Evolutionary conservation across 2,113 vertebrate genomes (phyloP).

Genomic region (Manacus vitellinus): DNA sequence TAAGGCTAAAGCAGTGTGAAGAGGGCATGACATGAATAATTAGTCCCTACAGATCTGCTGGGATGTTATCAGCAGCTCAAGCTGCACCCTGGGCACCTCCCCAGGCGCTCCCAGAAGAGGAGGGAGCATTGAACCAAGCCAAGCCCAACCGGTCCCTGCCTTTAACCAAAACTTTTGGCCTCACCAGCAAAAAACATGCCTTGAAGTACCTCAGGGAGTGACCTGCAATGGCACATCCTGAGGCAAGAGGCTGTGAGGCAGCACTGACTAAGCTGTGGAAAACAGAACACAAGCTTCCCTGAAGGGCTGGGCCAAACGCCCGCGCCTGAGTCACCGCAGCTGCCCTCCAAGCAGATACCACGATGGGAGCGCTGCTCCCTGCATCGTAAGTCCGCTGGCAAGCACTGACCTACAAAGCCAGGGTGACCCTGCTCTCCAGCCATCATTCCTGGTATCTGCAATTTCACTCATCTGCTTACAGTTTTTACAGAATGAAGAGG

Average conservation of each 20-base stretch:
- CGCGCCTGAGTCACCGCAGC: accelerated
- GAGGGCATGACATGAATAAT: neutral
- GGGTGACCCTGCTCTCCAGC: neutral
- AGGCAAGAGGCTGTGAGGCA: neutral
- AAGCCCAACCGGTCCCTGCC: neutral
- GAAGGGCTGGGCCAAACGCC: neutral
- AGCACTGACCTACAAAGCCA: neutral
- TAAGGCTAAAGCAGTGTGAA: neutral
- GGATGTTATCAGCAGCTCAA: neutral
- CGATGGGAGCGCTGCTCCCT: accelerated
- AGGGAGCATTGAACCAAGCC: neutral
- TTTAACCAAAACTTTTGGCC: neutral
- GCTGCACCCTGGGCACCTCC: neutral
- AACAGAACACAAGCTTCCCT: neutral
- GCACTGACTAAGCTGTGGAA: neutral
- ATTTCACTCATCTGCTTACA: neutral
- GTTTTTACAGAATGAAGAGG: neutral
- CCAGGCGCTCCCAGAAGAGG: neutral
- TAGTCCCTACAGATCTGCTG: neutral
- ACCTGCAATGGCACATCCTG: neutral
- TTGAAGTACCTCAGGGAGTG: neutral
- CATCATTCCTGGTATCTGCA: accelerated
- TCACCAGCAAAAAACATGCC: neutral
- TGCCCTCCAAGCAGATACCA: accelerated
- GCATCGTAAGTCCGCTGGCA: accelerated